These are phyloP conservation scores for Gryllus bimaculatus DNA, from an alignment of 1,140 invertebrate genomes.

Conservation along the genomic window DNA sequence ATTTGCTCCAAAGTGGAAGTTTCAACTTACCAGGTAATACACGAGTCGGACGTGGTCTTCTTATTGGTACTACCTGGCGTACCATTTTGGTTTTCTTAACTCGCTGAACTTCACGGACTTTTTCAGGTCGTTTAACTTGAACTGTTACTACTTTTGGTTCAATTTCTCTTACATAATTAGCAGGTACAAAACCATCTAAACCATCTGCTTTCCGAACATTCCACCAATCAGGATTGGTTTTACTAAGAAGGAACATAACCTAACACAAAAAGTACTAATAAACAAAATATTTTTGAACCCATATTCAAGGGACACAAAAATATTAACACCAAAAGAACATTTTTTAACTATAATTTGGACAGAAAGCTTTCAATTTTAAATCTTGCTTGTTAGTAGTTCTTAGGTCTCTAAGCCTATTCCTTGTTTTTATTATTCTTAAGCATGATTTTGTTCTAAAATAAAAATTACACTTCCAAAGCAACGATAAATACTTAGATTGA, in stretches of 20 bases:
- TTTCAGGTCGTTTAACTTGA: constrained; percentile 71
- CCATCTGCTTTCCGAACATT: constrained; percentile 85
- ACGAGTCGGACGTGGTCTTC: constrained; percentile 23
- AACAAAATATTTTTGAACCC: too few species aligned
- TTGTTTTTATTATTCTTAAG: too few species aligned
- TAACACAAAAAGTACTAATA: constrained; percentile 28
- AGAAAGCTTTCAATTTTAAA: too few species aligned
- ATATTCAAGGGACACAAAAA: too few species aligned
- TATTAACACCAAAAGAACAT: too few species aligned
- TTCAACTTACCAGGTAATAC: not conserved
- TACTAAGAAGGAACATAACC: constrained; percentile 83
- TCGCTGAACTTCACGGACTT: constrained; percentile 68
- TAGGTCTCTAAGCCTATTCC: too few species aligned
- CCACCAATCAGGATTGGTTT: constrained; percentile 98
- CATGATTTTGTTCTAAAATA: too few species aligned
- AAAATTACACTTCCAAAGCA: too few species aligned
- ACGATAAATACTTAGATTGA: too few species aligned
- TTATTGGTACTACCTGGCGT: constrained; percentile 70
- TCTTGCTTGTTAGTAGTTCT: too few species aligned
- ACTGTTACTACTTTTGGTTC: constrained; percentile 74
- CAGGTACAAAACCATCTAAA: constrained; percentile 91
- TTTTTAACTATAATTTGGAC: too few species aligned
- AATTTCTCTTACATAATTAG: constrained; percentile 91
- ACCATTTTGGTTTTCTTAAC: constrained; percentile 86
- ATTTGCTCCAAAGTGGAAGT: not conserved